Conservation (phyloP, 2,888 invertebrate genomes). For the Eudasyphora cyanicolor region DNA sequence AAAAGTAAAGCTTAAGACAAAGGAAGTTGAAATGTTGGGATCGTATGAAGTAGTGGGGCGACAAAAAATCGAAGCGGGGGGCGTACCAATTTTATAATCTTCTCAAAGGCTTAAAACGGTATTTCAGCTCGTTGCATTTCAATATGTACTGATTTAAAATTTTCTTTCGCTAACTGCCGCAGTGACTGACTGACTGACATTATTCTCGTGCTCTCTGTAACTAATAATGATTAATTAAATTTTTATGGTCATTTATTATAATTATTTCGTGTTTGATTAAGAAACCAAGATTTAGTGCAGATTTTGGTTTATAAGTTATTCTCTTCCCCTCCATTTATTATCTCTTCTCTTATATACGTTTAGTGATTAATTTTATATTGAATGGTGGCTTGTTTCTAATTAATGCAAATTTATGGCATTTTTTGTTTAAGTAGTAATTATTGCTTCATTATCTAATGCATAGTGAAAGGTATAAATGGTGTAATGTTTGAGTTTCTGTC, state of each 20-base stretch:
- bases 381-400: background rate
- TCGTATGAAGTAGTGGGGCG: background rate
- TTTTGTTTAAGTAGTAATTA: background rate
- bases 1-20: constrained; percentile 24
- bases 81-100: constrained; percentile 46
- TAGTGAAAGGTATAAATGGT: background rate
- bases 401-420: constrained; percentile 29
- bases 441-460: background rate
- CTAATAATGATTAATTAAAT: constrained; percentile 57
- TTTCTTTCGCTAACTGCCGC: background rate
- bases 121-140: background rate
- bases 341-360: no score
- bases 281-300: constrained; percentile 4
- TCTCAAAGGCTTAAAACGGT: constrained; percentile 61
- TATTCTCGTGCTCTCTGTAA: background rate
- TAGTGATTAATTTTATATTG: no score
- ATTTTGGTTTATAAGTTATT: background rate
- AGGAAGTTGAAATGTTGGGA: background rate
- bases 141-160: background rate
- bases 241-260: constrained; percentile 61
- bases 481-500: no score
- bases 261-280: constrained; percentile 48
- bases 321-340: background rate
- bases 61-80: background rate
- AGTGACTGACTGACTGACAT: background rate